Evolutionary conservation across 2,888 invertebrate genomes (phyloP).

Genomic region (Bombylius major): DNA sequence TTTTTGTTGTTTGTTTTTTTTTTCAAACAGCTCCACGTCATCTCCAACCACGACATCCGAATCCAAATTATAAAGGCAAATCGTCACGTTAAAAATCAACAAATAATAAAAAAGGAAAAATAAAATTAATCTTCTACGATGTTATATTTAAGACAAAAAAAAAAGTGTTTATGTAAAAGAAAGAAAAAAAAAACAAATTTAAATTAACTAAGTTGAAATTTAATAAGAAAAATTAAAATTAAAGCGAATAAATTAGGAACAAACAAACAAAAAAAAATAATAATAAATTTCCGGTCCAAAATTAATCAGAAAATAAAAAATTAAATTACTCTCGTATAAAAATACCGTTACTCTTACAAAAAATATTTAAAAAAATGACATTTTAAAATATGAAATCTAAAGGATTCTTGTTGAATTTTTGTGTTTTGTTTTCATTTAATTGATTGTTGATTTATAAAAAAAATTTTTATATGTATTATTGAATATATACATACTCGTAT

Average conservation of each 20-base stretch:
- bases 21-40: constrained; percentile 28
- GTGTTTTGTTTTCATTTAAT: too few relatives aligned
- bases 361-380: too few relatives aligned
- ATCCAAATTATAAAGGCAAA: constrained; percentile 36
- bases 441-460: too few relatives aligned
- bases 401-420: too few relatives aligned
- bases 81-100: constrained; percentile 22
- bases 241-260: neutral
- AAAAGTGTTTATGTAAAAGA: neutral
- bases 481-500: too few relatives aligned
- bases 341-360: too few relatives aligned
- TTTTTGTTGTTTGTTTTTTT: neutral
- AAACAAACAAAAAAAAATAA: neutral
- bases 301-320: too few relatives aligned
- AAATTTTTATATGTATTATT: too few relatives aligned
- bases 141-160: neutral
- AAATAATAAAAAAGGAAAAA: neutral
- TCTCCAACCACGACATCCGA: constrained; percentile 34
- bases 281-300: neutral
- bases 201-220: too few relatives aligned
- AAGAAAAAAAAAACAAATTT: neutral
- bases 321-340: too few relatives aligned
- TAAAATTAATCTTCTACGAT: constrained; percentile 1
- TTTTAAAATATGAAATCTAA: too few relatives aligned
- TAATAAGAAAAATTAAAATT: neutral